These are phyloP conservation scores for Oreochromis tanganicae DNA, from an alignment of 2,113 vertebrate species.

Conservation along the genomic window DNA sequence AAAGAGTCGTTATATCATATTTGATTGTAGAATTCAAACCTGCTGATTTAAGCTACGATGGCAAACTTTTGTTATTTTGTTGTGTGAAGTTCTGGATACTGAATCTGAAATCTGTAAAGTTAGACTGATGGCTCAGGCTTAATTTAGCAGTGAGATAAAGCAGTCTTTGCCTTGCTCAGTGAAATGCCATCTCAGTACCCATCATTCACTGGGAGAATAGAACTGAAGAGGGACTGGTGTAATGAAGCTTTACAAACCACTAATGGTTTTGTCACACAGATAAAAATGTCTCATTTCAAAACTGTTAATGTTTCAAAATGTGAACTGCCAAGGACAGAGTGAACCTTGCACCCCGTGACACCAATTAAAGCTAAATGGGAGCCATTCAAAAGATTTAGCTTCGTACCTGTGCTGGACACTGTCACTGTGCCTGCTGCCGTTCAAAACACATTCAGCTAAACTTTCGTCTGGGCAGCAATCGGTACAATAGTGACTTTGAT, in stretches of 20 bases:
- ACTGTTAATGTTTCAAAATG: constrained; percentile 31
- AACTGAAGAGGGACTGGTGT: constrained; percentile 5
- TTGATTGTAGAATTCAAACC: not conserved
- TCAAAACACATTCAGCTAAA: not conserved
- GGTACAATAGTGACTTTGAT: not conserved
- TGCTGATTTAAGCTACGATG: not conserved
- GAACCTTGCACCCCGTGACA: not conserved
- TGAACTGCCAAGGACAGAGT: constrained; percentile 2
- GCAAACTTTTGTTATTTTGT: not conserved
- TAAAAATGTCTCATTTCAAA: constrained; percentile 34
- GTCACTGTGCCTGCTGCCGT: not conserved
- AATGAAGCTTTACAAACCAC: constrained; percentile 26
- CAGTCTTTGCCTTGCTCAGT: not conserved
- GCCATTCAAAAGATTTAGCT: not conserved
- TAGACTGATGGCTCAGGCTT: not conserved
- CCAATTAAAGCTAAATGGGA: not conserved
- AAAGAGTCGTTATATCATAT: not conserved
- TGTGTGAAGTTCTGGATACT: not conserved
- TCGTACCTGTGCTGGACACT: not conserved
- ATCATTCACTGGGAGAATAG: constrained; percentile 1
- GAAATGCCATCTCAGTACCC: not conserved
- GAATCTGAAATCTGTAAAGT: not conserved
- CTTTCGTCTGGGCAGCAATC: not conserved
- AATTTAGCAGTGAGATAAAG: not conserved
- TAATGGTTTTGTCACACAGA: constrained; percentile 22